Evolutionary conservation across 2,113 vertebrate genomes (phyloP), one percentile per base, ranked within the genome.

Genomic region (Tichodroma muraria): DNA sequence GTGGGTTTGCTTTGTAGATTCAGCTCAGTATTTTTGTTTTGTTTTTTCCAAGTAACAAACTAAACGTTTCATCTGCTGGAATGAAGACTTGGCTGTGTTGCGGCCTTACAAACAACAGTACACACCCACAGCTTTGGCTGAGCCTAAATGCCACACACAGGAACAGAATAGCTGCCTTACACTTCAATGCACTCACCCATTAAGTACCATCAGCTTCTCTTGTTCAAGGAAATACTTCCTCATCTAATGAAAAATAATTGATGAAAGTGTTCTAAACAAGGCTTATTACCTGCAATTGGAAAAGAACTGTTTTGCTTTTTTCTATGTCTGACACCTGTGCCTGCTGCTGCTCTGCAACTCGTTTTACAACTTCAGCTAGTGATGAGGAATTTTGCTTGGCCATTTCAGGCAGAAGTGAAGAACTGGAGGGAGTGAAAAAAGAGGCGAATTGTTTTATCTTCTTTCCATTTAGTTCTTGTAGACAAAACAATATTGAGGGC

Each of bases 301-400:
- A 84, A 52, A 98, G 95, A 68, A 96, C 1, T 20, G 85, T 68
- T 95, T 93, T 97, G 56, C 25, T 96, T 90, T 94, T 98, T 88
- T 97, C 96, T 89, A 97, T 95, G 85, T 98, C 98, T 49, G 97
- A 97, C 5, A 52, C 83, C 70, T 98, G 98, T 13, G 90, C 95
- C 75, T 97, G 96, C 30, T 98, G 98, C 75, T 97, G 97, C 65
- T 97, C 94, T 73, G 90, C 95, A 66, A 98, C 96, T 95, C 91
- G 95, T 37, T 97, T 97, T 40, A 98, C 96, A 69, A 79, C 95
- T 42, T 98, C 96, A 23, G 9, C 68, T 49, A 98, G 85, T 2
- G 97, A 97, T 2, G 81, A 81, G 57, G 66, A 92, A 56, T 59
- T 93, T 79, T 94, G 72, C 35, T 96, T 23, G 53, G 88, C 78